Percentiles rank a stretch among this genome's conserved stretches.
Evolutionary conservation across 1,140 invertebrate species (phyloP).

Genomic region (Atopsyche davidsoni): DNA sequence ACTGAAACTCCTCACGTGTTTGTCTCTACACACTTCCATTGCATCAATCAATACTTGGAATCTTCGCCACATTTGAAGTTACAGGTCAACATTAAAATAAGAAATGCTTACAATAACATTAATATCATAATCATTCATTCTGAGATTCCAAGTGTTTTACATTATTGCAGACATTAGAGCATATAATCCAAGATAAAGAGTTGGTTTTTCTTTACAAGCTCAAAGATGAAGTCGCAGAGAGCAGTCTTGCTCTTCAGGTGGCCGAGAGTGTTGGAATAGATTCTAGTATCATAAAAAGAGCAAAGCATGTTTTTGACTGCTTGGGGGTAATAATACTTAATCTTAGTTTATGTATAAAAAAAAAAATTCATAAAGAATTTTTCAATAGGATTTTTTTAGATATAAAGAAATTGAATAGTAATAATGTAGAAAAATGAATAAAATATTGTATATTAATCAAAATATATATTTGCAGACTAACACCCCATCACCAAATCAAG

Average conservation of each 20-base stretch:
- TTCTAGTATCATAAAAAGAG: slow-evolving; percentile 25
- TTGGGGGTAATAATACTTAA: slow-evolving; percentile 31
- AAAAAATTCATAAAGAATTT: no score
- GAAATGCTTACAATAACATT: background rate
- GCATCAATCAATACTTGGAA: slow-evolving; percentile 52
- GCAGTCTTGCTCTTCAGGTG: slow-evolving; percentile 54
- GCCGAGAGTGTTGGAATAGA: slow-evolving; percentile 45
- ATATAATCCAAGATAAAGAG: slow-evolving; percentile 47
- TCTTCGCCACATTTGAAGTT: slow-evolving; percentile 42
- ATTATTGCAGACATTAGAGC: slow-evolving; percentile 51
- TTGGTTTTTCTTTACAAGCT: slow-evolving; percentile 59
- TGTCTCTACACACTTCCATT: slow-evolving; percentile 71
- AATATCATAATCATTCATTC: slow-evolving; percentile 2
- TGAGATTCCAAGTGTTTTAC: background rate
- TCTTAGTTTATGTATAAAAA: no score
- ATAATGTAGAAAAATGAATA: no score
- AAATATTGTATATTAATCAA: no score
- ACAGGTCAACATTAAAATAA: slow-evolving; percentile 39
- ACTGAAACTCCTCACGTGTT: slow-evolving; percentile 65
- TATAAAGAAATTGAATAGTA: no score
- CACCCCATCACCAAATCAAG: background rate
- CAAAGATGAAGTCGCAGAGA: slow-evolving; percentile 44
- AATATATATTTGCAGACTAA: no score
- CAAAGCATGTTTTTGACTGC: slow-evolving; percentile 29
- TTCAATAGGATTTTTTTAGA: no score